Evolutionary conservation across 2,113 vertebrate genomes (phyloP), one percentile per base, ranked within the genome.

Genomic region (Petaurus breviceps): DNA sequence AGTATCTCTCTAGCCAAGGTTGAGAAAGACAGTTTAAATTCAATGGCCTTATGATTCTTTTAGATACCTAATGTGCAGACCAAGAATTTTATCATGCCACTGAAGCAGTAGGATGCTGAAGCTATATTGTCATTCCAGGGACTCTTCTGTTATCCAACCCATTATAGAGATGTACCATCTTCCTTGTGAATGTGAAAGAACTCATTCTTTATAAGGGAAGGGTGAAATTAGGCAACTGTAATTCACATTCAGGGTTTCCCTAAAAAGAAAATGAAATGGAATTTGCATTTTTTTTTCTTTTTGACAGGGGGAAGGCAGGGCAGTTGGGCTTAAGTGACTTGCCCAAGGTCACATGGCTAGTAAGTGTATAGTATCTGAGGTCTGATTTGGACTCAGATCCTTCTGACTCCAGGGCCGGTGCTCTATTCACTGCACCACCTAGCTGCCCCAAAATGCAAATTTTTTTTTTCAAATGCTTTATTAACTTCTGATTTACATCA

Each of bases 41-140:
- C 51, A 90, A 96, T 14, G 10, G 53, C 96, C 93, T 95, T 61
- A 92, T 89, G 96, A 61, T 55, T 16, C 16, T 0, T 95, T 93
- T 31, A 95, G 28, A 37, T 92, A 92, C 31, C 31, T 77, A 92
- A 94, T 61, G 97, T 93, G 51, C 77, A 94, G 93, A 92, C 91
- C 50, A 94, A 91, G 49, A 37, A 93, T 46, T 11, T 68, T 91
- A 90, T 52, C 94, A 22, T 95, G 92, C 54, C 89, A 96, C 89
- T 93, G 52, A 96, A 97, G 50, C 0, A 92, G 11, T 91, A 94
- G 46, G 90, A 93, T 96, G 37, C 55, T 92, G 92, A 97, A 97
- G 95, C 94, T 95, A 95, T 97, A 95, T 95, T 61, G 4, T 92
- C 23, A 92, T 46, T 51, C 97, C 93, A 26, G 90, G 51, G 26